Evolutionary conservation across 2,888 invertebrate genomes (phyloP).

Genomic region (Drosophila falleni): DNA sequence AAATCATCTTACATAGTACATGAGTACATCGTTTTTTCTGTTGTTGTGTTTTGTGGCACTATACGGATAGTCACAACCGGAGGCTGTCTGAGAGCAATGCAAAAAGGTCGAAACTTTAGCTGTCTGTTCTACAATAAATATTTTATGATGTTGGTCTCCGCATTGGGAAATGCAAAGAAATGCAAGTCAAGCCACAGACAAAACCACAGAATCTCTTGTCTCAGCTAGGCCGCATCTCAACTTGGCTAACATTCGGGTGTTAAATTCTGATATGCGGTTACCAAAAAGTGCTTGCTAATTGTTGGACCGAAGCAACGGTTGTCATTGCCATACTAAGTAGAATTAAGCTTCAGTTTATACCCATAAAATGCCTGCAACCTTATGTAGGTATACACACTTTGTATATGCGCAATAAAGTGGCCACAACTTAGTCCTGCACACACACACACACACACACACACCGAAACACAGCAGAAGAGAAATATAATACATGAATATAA

Average conservation of each 20-base stretch:
- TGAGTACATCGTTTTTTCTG: constrained; percentile 1
- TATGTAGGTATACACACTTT: neutral
- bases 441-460: neutral
- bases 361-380: constrained; percentile 10
- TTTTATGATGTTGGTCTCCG: constrained; percentile 42
- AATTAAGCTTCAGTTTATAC: constrained; percentile 12
- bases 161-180: constrained; percentile 32
- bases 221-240: constrained; percentile 12
- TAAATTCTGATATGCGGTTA: constrained; percentile 39
- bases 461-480: constrained; percentile 3
- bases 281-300: constrained; percentile 39
- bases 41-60: constrained; percentile 14
- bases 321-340: constrained; percentile 10
- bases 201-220: constrained; percentile 17
- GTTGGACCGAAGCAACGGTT: constrained; percentile 7
- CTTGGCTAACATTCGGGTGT: constrained; percentile 29
- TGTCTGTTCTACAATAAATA: constrained; percentile 51
- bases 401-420: constrained; percentile 27
- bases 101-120: constrained; percentile 21
- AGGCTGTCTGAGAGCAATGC: constrained; percentile 15
- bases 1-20: neutral
- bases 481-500: constrained; percentile 18
- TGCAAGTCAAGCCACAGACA: constrained; percentile 29
- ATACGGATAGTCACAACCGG: constrained; percentile 3
- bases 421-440: constrained; percentile 20